Evolutionary conservation across 2,113 vertebrate species (phyloP).

Genomic region (Hydrolagus affinis): DNA sequence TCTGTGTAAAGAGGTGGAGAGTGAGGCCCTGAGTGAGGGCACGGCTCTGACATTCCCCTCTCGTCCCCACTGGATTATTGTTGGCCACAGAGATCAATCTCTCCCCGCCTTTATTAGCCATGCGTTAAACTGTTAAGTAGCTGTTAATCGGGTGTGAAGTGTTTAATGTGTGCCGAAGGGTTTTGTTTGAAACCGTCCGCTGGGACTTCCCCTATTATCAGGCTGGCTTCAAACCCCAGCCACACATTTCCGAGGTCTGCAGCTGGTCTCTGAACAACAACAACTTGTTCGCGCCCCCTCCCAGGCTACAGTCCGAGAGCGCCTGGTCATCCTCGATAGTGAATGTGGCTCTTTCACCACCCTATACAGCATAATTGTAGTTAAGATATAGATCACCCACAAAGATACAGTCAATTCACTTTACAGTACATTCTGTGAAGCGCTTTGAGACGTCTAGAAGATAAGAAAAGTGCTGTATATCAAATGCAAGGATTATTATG

Average conservation of each 20-base stretch:
- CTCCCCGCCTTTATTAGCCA: neutral
- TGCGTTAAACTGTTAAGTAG: conserved; percentile 41
- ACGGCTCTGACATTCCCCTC: neutral
- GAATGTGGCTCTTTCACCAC: too few relatives aligned
- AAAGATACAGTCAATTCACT: too few relatives aligned
- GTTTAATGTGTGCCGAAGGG: conserved; percentile 10
- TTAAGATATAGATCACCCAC: too few relatives aligned
- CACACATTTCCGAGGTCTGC: neutral
- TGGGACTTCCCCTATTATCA: conserved; percentile 32
- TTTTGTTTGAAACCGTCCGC: conserved; percentile 37
- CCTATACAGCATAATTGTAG: too few relatives aligned
- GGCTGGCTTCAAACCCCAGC: neutral
- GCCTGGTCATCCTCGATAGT: too few relatives aligned
- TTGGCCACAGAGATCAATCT: neutral
- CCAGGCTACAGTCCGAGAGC: too few relatives aligned
- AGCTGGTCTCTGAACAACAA: neutral
- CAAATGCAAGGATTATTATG: too few relatives aligned
- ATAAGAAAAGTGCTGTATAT: too few relatives aligned
- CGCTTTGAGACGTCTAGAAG: too few relatives aligned
- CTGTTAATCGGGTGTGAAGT: conserved; percentile 43
- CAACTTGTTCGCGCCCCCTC: too few relatives aligned
- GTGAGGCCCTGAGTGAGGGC: conserved; percentile 3
- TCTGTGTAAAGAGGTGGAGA: conserved; percentile 2
- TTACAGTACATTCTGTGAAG: too few relatives aligned
- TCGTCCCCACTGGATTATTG: neutral